Percentiles rank a stretch among this genome's conserved stretches.
These are phyloP conservation scores for Rhopalosiphum nymphaeae DNA, from an alignment of 2,888 invertebrate species.

Conservation along the genomic window DNA sequence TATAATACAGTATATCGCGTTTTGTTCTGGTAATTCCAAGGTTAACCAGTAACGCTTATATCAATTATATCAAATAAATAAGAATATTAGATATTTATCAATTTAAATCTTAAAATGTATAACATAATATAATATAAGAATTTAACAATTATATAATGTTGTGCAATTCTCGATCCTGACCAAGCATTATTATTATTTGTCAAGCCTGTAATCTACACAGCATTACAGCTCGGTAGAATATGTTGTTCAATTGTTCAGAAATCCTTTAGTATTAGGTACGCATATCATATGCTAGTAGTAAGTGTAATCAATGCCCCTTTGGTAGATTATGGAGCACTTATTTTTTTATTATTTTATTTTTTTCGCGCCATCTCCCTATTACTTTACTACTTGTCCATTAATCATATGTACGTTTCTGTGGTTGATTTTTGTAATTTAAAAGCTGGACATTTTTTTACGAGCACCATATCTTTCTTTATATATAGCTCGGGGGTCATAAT, in stretches of 20 bases:
- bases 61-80: too few relatives aligned
- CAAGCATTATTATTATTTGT: neutral
- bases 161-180: neutral
- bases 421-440: constrained; percentile 48
- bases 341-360: constrained; percentile 6
- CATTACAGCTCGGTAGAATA: neutral
- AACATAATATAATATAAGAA: too few relatives aligned
- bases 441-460: constrained; percentile 51
- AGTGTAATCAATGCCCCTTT: neutral
- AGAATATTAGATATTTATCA: too few relatives aligned
- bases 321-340: neutral
- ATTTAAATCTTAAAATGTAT: too few relatives aligned
- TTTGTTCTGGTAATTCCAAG: neutral
- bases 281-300: neutral
- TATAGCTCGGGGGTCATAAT: constrained; percentile 53
- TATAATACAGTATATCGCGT: neutral
- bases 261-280: neutral
- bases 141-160: neutral
- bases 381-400: constrained; percentile 16
- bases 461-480: constrained; percentile 53
- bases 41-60: neutral
- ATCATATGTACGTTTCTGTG: constrained; percentile 29
- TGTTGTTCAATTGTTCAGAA: neutral
- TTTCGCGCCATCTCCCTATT: neutral
- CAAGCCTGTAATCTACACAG: neutral